These are phyloP conservation scores for Pandemis heparana DNA, from an alignment of 2,888 invertebrate species.

Conservation along the genomic window DNA sequence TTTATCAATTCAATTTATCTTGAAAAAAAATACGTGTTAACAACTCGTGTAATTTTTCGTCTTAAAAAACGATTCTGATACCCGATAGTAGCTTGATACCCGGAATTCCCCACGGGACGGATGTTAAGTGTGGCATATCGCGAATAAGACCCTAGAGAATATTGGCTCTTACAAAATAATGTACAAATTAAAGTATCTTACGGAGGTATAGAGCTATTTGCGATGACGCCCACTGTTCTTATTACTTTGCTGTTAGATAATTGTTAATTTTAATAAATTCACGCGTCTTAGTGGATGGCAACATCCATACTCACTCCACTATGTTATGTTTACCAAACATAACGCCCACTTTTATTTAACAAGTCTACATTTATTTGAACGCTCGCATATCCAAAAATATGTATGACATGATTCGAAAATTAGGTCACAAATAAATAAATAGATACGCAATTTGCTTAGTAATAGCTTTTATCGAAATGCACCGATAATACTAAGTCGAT, in stretches of 20 bases:
- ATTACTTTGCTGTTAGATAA: too few relatives aligned
- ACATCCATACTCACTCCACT: background rate
- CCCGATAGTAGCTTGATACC: too few relatives aligned
- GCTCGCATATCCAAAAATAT: constrained; percentile 1
- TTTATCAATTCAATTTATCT: too few relatives aligned
- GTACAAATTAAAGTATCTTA: background rate
- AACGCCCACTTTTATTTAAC: background rate
- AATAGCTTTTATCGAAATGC: constrained; percentile 11
- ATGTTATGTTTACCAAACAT: background rate
- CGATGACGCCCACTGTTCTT: too few relatives aligned
- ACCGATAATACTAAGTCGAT: constrained; percentile 10
- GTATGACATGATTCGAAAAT: constrained; percentile 10
- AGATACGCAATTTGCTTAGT: constrained; percentile 11
- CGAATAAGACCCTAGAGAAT: background rate
- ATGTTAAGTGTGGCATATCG: background rate
- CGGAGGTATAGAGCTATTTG: too few relatives aligned
- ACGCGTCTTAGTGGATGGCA: too few relatives aligned
- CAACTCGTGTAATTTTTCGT: too few relatives aligned
- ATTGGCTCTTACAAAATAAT: background rate
- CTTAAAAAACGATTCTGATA: too few relatives aligned
- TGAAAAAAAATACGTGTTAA: too few relatives aligned
- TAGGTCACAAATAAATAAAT: constrained; percentile 23
- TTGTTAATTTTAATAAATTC: too few relatives aligned
- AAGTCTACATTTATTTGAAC: background rate
- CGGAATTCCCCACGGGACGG: background rate